A percentile compares a stretch with the other conserved stretches of the same genome.
Evolutionary conservation across 2,113 vertebrate genomes (phyloP).

Genomic region (Tragelaphus strepsiceros): DNA sequence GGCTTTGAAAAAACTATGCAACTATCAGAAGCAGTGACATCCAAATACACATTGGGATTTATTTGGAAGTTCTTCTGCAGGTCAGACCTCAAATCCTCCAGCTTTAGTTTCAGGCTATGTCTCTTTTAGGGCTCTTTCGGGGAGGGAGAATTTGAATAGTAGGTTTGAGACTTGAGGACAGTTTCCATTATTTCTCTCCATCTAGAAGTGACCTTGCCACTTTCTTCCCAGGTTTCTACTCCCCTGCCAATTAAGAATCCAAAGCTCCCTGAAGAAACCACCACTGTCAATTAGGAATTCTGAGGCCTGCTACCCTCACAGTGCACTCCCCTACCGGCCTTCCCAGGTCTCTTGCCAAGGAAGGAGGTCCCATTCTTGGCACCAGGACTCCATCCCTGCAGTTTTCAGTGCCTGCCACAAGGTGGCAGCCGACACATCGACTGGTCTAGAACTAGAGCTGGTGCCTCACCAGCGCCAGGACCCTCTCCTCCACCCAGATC

Average conservation of each 20-base stretch:
- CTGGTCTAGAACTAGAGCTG: background rate
- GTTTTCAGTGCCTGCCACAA: conserved; percentile 41
- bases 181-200: background rate
- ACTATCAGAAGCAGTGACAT: background rate
- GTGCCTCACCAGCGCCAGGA: background rate
- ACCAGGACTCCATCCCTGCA: background rate
- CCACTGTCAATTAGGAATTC: background rate
- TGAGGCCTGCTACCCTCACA: background rate
- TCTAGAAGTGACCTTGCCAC: background rate
- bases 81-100: background rate
- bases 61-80: conserved; percentile 4
- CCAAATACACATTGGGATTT: background rate
- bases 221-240: conserved; percentile 3
- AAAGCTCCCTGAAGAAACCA: background rate
- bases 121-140: background rate
- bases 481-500: background rate
- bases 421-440: conserved; percentile 46
- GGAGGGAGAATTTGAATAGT: background rate
- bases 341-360: background rate
- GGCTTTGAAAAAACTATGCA: background rate
- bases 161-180: background rate
- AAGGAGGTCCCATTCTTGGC: background rate
- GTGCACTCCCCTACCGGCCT: background rate
- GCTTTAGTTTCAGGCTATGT: background rate
- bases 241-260: background rate